These are phyloP conservation scores for Tenualosa ilisha DNA, from an alignment of 2,797 vertebrate species.

Conservation along the genomic window DNA sequence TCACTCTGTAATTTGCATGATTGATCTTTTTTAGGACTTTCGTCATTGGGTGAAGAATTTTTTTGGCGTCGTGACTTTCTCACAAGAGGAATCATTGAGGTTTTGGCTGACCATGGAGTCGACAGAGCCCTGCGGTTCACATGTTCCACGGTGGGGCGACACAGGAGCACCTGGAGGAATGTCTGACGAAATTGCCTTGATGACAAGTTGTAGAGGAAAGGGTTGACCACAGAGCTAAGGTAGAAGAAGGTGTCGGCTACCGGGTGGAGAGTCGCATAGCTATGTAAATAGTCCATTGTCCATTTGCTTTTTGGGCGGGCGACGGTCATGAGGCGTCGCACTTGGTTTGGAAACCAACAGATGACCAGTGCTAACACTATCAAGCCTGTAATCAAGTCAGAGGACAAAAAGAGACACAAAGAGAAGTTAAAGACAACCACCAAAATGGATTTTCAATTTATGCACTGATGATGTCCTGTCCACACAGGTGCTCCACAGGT, in stretches of 20 bases:
- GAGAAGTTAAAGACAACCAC: no score
- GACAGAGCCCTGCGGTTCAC: conserved; percentile 77
- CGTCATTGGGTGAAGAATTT: not conserved
- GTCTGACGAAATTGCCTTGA: conserved; percentile 89
- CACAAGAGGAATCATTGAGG: not conserved
- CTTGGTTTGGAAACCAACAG: conserved; percentile 94
- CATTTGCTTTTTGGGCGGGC: conserved; percentile 81
- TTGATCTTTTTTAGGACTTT: not conserved
- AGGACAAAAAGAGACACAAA: not conserved
- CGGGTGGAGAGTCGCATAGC: conserved; percentile 81
- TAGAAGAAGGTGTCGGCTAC: conserved; percentile 92
- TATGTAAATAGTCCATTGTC: conserved; percentile 78
- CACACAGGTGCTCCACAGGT: no score
- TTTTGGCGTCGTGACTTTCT: not conserved
- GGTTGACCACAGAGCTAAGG: conserved; percentile 94
- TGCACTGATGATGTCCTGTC: no score
- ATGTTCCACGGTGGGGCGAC: conserved; percentile 81
- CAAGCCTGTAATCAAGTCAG: not conserved
- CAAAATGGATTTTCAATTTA: no score
- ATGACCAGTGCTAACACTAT: conserved; percentile 71
- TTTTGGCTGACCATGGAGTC: not conserved
- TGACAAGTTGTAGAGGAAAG: conserved; percentile 92
- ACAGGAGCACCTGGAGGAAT: conserved; percentile 87
- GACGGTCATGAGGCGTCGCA: conserved; percentile 87
- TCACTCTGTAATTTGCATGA: not conserved